phyloP scores from a whole-genome alignment of 2,888 invertebrate genomes.

The Ceramica pisi region DNA sequence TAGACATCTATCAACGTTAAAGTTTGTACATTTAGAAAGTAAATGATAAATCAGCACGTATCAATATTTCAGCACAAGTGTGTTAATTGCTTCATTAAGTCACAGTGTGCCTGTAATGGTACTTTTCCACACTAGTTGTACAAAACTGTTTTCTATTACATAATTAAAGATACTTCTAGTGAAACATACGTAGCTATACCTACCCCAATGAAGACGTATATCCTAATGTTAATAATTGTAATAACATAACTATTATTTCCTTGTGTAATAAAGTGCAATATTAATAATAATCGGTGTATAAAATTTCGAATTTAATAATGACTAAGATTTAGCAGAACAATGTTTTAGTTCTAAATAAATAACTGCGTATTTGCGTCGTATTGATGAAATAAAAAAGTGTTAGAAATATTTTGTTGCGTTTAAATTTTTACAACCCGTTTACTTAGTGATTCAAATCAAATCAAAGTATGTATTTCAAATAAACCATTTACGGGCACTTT shows the following conservation, averaged over 20 bases:
- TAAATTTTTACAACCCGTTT: slow-evolving; percentile 7
- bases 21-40: slow-evolving; percentile 38
- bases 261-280: slow-evolving; percentile 81
- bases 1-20: slow-evolving; percentile 20
- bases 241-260: slow-evolving; percentile 31
- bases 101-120: neutral
- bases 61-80: slow-evolving; percentile 34
- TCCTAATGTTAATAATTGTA: slow-evolving; percentile 10
- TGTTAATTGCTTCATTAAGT: slow-evolving; percentile 1
- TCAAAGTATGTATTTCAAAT: too few species aligned
- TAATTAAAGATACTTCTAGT: slow-evolving; percentile 1
- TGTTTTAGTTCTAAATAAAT: slow-evolving; percentile 65
- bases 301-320: slow-evolving; percentile 87
- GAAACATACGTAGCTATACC: slow-evolving; percentile 1
- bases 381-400: slow-evolving; percentile 66
- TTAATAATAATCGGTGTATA: slow-evolving; percentile 79
- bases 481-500: too few species aligned
- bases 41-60: slow-evolving; percentile 27
- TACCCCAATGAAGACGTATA: neutral
- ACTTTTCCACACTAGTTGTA: neutral
- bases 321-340: slow-evolving; percentile 67
- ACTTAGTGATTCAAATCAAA: too few species aligned
- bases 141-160: slow-evolving; percentile 20
- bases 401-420: slow-evolving; percentile 53
- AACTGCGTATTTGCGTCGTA: slow-evolving; percentile 61